A percentile compares a stretch with the other conserved stretches of the same genome.
phyloP scores from a whole-genome alignment of 1,140 invertebrate species.

The Ostrea edulis region DNA sequence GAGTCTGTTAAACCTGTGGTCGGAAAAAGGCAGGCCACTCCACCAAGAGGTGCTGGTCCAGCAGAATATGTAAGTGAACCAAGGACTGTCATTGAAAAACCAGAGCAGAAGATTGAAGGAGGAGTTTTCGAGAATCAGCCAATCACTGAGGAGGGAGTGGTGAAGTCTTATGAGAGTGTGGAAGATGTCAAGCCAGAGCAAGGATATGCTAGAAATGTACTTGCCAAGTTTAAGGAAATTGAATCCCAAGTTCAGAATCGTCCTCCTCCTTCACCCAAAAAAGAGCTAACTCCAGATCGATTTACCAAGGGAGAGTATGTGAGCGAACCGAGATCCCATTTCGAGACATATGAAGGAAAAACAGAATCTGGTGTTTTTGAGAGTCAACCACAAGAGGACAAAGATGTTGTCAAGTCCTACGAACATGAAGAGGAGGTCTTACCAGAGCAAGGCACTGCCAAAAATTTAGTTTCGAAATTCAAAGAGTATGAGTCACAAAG shows the following conservation, averaged over 20 bases:
- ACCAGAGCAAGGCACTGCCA: slow-evolving; percentile 71
- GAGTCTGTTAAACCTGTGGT: slow-evolving; percentile 57
- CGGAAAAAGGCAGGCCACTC: slow-evolving; percentile 63
- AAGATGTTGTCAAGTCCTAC: slow-evolving; percentile 66
- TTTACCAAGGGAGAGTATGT: slow-evolving; percentile 67
- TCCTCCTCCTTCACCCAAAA: slow-evolving; percentile 57
- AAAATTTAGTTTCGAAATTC: slow-evolving; percentile 70
- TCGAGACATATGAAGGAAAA: slow-evolving; percentile 64
- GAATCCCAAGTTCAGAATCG: slow-evolving; percentile 59
- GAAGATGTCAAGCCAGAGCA: slow-evolving; percentile 71
- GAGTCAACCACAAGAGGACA: slow-evolving; percentile 63
- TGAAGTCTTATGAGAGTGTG: slow-evolving; percentile 62
- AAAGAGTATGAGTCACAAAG: slow-evolving; percentile 65
- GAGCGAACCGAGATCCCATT: slow-evolving; percentile 62
- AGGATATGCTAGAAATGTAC: slow-evolving; percentile 71
- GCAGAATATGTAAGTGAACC: slow-evolving; percentile 75
- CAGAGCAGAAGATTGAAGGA: slow-evolving; percentile 68
- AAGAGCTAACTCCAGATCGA: slow-evolving; percentile 71
- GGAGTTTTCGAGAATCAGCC: slow-evolving; percentile 75
- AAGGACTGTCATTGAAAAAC: slow-evolving; percentile 60
- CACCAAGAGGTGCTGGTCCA: slow-evolving; percentile 60
- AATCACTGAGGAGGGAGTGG: slow-evolving; percentile 61
- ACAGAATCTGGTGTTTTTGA: slow-evolving; percentile 68
- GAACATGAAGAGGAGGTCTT: slow-evolving; percentile 65
- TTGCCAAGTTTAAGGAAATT: slow-evolving; percentile 71